Evolutionary conservation across 1,140 invertebrate species (phyloP).

Genomic region (Pseudobourletiella spinata): DNA sequence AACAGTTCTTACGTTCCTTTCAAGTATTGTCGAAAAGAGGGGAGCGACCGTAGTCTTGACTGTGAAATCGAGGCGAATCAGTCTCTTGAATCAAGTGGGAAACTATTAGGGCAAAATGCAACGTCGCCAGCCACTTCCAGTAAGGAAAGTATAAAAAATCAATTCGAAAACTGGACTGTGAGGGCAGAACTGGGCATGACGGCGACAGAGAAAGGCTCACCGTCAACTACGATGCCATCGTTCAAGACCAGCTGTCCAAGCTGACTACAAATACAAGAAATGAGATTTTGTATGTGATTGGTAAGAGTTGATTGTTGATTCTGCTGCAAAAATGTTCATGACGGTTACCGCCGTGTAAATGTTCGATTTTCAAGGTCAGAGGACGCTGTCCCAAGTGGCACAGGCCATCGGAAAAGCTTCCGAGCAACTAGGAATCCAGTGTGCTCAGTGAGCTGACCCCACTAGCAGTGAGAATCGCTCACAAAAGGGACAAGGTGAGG

Average conservation of each 20-base stretch:
- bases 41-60: background rate
- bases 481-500: background rate
- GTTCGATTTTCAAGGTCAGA: background rate
- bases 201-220: background rate
- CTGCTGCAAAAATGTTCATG: background rate
- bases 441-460: background rate
- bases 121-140: background rate
- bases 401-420: background rate
- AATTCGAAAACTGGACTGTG: background rate
- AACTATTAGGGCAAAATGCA: background rate
- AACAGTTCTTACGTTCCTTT: background rate
- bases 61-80: too few relatives aligned
- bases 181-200: background rate
- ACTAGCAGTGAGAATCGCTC: background rate
- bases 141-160: background rate
- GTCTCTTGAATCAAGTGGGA: too few relatives aligned
- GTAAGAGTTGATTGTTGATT: too few relatives aligned
- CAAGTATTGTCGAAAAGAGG: background rate
- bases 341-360: too few relatives aligned
- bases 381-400: background rate
- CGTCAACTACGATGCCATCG: background rate
- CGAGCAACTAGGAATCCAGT: background rate
- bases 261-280: background rate
- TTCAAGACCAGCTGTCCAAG: background rate
- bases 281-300: slow-evolving; percentile 2